Evolutionary conservation across 2,797 vertebrate genomes (phyloP).

Genomic region (Taenioides sp.): DNA sequence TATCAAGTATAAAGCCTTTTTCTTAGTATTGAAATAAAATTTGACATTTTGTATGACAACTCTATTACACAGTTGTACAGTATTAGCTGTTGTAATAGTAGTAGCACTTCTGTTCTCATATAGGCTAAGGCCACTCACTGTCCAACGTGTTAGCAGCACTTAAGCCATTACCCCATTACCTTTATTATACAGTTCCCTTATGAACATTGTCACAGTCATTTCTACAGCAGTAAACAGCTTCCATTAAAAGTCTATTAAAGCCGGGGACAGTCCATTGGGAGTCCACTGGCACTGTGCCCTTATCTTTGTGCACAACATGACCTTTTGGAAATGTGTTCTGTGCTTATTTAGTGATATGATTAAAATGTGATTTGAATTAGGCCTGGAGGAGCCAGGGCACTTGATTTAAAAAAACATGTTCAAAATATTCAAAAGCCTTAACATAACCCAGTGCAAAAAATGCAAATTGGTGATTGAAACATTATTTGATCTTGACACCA

Average conservation of each 20-base stretch:
- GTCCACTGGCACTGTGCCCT: constrained; percentile 14
- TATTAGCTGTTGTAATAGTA: background rate
- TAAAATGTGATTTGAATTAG: constrained; percentile 13
- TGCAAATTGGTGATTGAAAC: too few relatives aligned
- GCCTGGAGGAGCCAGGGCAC: constrained; percentile 2
- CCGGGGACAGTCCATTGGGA: constrained; percentile 8
- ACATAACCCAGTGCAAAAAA: background rate
- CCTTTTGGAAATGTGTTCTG: constrained; percentile 27
- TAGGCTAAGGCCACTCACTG: background rate
- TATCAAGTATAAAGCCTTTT: background rate
- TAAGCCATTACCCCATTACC: background rate
- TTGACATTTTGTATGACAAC: background rate
- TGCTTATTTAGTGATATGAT: constrained; percentile 25
- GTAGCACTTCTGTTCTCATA: background rate
- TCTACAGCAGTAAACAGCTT: background rate
- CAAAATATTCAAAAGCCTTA: background rate
- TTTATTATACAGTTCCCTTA: background rate
- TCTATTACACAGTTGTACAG: background rate
- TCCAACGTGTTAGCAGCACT: background rate
- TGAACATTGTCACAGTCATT: constrained; percentile 3
- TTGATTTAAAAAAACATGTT: background rate
- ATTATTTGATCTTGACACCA: background rate
- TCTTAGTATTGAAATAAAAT: background rate
- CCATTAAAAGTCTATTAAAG: constrained; percentile 10
- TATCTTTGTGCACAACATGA: constrained; percentile 20